These are phyloP conservation scores for Proisotoma minuta DNA, from an alignment of 2,888 invertebrate species.

Conservation along the genomic window DNA sequence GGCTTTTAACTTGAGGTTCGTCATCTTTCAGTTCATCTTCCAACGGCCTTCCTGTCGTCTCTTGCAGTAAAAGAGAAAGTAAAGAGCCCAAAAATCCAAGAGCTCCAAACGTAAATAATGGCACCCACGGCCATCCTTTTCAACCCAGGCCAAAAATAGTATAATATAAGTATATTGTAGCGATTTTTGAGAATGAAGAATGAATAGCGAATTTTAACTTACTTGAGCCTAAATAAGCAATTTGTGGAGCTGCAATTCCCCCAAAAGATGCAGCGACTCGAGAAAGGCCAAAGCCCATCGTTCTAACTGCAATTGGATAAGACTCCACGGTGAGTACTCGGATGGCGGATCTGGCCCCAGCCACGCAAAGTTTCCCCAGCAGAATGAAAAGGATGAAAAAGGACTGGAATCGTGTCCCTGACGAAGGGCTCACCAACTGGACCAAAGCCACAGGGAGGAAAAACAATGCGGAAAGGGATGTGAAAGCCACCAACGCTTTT, in stretches of 20 bases:
- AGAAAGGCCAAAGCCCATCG: constrained; percentile 40
- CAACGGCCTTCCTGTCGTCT: constrained; percentile 36
- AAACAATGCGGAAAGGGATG: constrained; percentile 32
- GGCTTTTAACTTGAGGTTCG: constrained; percentile 19
- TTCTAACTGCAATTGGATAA: constrained; percentile 33
- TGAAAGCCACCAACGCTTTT: constrained; percentile 35
- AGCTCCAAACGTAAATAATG: constrained; percentile 35
- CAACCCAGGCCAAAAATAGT: neutral
- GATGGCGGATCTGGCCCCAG: constrained; percentile 29
- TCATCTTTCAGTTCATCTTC: constrained; percentile 23
- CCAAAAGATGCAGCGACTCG: constrained; percentile 33
- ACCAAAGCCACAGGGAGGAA: constrained; percentile 30
- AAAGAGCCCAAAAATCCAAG: constrained; percentile 34
- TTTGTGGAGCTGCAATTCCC: constrained; percentile 33
- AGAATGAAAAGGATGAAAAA: constrained; percentile 31
- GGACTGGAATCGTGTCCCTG: constrained; percentile 17
- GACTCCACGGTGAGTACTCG: constrained; percentile 26
- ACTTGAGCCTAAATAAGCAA: constrained; percentile 37
- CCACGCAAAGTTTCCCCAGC: constrained; percentile 36
- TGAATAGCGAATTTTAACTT: too few relatives aligned
- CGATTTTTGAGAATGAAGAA: too few relatives aligned
- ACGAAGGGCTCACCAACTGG: constrained; percentile 11
- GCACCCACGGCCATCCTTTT: constrained; percentile 32
- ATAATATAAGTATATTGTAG: too few relatives aligned
- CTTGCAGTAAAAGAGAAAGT: constrained; percentile 31